Base-by-base conservation (phyloP, 2,113 vertebrate species). In the Echinops telfairi region DNA sequence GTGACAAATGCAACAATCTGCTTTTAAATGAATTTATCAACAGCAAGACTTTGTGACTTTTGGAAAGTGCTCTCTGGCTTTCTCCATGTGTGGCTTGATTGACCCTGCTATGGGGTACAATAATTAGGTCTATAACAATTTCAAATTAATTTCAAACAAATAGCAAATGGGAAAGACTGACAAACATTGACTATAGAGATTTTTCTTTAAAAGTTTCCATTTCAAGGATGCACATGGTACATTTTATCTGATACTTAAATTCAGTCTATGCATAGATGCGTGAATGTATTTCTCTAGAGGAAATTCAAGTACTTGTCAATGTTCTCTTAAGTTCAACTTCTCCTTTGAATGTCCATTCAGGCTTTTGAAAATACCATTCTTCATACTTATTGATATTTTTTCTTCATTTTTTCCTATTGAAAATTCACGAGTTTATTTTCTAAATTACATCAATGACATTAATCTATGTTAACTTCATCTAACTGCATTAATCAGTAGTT, bases 381-480 rank as follows among this genome's bases (percentile, higher is more conserved):
- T 90, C 86, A 90, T 68, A 23, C 15, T 83, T 87, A 31, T 36
- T 90, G 57, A 40, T 20, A 89, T 91, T 36, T 40, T 40, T 81
- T 92, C n/a, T 70, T 71, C 40, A 81, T 17, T 83, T 73, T 62
- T 86, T 81, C 36, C 33, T 70, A 77, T 22, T 33, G 22, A 15
- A 83, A 92, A 47, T 90, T 53, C 12, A 40, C 19, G 0, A n/a
- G 6, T 81, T 81, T 40, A 40, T 40, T 33, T 79, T 92, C 23
- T 27, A 77, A 77, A 77, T 77, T 77, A 29, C 38, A 43, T 90
- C 86, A 83, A 43, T 36, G 19, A 53, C 11, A 36, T 80, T 89
- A 92, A 68, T 47, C 83, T 82, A 58, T 64, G 82, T 83, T 85
- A 95, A 88, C 36, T 83, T 31, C 31, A 89, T 94, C 84, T 90